Base-by-base conservation (phyloP, 2,797 vertebrate genomes). In the Sciurus carolinensis region DNA sequence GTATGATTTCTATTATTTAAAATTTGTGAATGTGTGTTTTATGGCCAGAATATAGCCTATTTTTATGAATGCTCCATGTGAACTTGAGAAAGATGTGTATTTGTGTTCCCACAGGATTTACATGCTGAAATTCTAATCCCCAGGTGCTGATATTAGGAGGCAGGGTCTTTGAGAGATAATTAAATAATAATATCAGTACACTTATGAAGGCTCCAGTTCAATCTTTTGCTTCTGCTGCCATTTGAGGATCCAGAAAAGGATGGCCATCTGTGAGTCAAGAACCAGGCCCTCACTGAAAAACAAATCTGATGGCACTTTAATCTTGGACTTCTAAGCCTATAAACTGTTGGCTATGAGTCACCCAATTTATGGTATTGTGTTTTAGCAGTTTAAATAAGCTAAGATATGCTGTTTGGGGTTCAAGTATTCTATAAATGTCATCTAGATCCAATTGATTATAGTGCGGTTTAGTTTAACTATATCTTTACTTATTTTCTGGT, bases 401-500 rank as follows among this genome's bases (percentile, higher is more conserved):
- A 64, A 50, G 26, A 33, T 11, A 66, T 18, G 12, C 42, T 85
- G n/a, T 82, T 71, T 77, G 9, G 18, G 1, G 64, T 69, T 88
- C 73, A 89, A n/a, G 11, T 85, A 83, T 22, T 97, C 52, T 42
- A 18, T 47, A 39, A 85, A 77, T 64, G 62, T 50, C 42, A 76
- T 2, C 44, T 81, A 22, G 24, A 62, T 86, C 17, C 91, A 83
- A 50, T 20, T 69, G 54, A 91, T 67, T 73, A 69, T 47, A 54
- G 36, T 39, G 17, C 26, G 54, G 3, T 81, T 85, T 54, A 73
- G 54, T 42, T 62, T 80, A 87, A 42, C n/a, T 66, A 3, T 80
- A 47, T 76, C 62, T 39, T 81, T 67, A 73, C 9, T 44, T 83
- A 69, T 52, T 91, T 88, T 94, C 62, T 85, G 72, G 33, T 90